These are phyloP conservation scores for Aphaenogaster rudis DNA, from an alignment of 1,140 invertebrate genomes.

Conservation along the genomic window DNA sequence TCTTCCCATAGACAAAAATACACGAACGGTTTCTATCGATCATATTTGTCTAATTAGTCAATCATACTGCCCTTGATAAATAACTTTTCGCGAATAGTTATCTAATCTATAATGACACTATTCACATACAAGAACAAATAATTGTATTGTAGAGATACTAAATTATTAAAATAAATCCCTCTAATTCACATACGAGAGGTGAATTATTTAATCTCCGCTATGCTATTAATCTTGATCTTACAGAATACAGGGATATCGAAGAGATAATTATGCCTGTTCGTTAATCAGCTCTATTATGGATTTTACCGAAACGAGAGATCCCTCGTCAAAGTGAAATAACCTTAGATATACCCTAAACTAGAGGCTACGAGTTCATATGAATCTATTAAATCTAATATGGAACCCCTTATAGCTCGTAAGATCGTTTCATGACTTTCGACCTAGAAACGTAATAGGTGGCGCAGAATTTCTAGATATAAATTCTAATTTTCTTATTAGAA, in stretches of 20 bases:
- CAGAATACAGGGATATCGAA: not conserved
- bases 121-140: not conserved
- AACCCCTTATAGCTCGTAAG: constrained; percentile 44
- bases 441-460: constrained; percentile 61
- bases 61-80: not conserved
- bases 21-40: not conserved
- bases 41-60: not conserved
- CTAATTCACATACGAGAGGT: not conserved
- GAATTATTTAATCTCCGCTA: constrained; percentile 24
- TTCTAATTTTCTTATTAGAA: not conserved
- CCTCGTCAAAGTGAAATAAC: constrained; percentile 44
- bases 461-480: constrained; percentile 35
- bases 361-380: constrained; percentile 27
- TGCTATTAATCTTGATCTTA: constrained; percentile 36
- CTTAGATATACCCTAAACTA: constrained; percentile 47
- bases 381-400: constrained; percentile 67
- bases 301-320: constrained; percentile 25
- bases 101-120: not conserved
- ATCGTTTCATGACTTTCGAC: constrained; percentile 51
- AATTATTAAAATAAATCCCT: constrained; percentile 12
- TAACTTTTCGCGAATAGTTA: not conserved
- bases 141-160: not conserved
- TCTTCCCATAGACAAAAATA: not conserved
- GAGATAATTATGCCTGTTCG: constrained; percentile 1
- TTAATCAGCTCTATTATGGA: constrained; percentile 18